Conservation (phyloP, 2,797 vertebrate species). For the Darevskia mixta region DNA sequence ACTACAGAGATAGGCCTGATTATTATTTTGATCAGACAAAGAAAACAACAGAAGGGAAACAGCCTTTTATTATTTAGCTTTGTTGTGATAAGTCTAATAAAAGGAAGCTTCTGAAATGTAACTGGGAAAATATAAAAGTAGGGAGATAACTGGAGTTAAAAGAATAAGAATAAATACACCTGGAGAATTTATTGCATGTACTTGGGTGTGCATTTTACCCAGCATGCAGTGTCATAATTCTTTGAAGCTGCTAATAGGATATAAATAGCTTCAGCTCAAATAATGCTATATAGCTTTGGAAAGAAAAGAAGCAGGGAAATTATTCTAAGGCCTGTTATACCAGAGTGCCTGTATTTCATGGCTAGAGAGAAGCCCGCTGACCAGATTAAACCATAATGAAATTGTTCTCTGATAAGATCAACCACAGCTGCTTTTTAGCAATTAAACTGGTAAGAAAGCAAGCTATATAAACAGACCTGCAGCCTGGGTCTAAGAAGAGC, state of each 20-base stretch:
- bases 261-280: neutral
- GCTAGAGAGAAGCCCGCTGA: neutral
- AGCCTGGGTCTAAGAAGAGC: neutral
- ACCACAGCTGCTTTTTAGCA: neutral
- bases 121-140: neutral
- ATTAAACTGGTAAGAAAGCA: slow-evolving; percentile 7
- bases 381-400: neutral
- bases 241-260: slow-evolving; percentile 1
- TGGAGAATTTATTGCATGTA: neutral
- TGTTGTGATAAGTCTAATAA: neutral
- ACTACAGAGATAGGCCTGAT: neutral
- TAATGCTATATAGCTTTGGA: neutral
- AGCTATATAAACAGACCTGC: neutral
- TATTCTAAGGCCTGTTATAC: neutral
- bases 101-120: neutral
- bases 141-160: neutral
- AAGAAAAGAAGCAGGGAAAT: neutral
- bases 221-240: neutral
- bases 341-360: neutral
- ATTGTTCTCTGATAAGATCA: slow-evolving; percentile 10
- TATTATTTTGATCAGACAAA: neutral
- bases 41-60: neutral
- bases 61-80: neutral
- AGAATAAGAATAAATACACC: neutral
- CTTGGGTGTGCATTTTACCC: neutral